These are phyloP conservation scores for Ooceraea biroi DNA, from an alignment of 1,140 invertebrate species.

Conservation along the genomic window DNA sequence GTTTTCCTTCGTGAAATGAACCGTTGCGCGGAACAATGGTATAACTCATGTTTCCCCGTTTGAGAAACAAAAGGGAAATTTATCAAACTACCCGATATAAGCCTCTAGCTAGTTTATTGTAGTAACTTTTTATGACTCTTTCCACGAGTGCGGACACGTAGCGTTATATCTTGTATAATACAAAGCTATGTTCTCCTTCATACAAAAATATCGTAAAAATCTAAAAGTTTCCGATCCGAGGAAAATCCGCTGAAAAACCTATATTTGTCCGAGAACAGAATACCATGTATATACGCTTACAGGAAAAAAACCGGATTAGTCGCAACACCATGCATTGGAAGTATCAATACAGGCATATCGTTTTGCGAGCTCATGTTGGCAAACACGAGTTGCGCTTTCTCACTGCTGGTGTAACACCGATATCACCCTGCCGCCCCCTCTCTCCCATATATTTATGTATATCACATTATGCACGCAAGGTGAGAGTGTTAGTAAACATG, in stretches of 20 bases:
- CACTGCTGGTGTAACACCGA: slow-evolving; percentile 26
- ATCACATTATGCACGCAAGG: slow-evolving; percentile 53
- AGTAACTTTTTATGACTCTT: background rate
- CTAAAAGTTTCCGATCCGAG: background rate
- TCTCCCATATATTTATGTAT: slow-evolving; percentile 65
- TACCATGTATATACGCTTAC: background rate
- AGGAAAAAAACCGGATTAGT: background rate
- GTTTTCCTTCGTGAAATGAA: background rate
- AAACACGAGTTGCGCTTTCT: slow-evolving; percentile 64
- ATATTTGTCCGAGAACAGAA: background rate
- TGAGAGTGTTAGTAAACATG: slow-evolving; percentile 66
- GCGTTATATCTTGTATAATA: background rate
- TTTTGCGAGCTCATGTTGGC: slow-evolving; percentile 52
- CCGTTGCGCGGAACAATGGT: slow-evolving; percentile 16
- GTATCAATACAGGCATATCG: slow-evolving; percentile 42
- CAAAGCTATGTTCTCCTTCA: background rate
- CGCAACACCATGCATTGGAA: background rate
- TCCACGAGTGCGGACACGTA: background rate
- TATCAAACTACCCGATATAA: slow-evolving; percentile 1
- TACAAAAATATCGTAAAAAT: background rate
- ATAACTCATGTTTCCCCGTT: slow-evolving; percentile 38
- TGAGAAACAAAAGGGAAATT: slow-evolving; percentile 30
- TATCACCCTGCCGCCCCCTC: background rate
- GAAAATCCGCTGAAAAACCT: background rate
- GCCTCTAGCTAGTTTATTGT: background rate